Base-by-base conservation (phyloP, 2,113 vertebrate species). In the Erinaceus europaeus region DNA sequence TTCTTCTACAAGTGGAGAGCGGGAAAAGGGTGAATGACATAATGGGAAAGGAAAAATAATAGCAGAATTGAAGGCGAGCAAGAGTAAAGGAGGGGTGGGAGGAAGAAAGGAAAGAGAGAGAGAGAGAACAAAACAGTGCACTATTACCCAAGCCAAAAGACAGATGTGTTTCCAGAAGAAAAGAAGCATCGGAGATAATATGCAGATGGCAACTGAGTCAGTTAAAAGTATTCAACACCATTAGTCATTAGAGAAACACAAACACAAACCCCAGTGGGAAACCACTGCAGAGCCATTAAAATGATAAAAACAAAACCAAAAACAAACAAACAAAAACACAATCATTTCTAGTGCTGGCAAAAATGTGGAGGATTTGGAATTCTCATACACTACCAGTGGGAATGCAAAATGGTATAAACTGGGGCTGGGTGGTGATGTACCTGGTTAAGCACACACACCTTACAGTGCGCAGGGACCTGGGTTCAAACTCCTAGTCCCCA, bases 171-270 rank as follows among this genome's bases (percentile, higher is more conserved):
- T 77, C 50, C n/a, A 65, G 48, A 89, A 84, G n/a, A 29, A 83
- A 40, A 48, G 72, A 65, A 27, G 69, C 46, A 53, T 68, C 32
- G 46, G 68, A 68, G 32, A 86, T 79, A n/a, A 59, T 57, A 61
- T 42, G 52, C 17, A 62, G 36, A 18, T 61, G 62, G 38, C 13
- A 52, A 53, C 61, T 42, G 68, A 76, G 14, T 6, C n/a, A 20
- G 12, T 53, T 69, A 76, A 77, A 84, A 38, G 40, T 81, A 21
- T 17, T 73, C 3, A 36, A 32, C 9, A 29, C 32, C 52, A 69
- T 76, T 59, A 77, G 40, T 80, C 18, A 62, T 18, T 64, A 84
- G 25, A 73, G 38, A 80, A 84, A 91, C 50, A n/a, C 36, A 79
- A 53, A 18, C 36, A 86, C 48, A 88, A 81, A 84, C n/a, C 38